These are phyloP conservation scores for Agriopis leucophaearia DNA, from an alignment of 2,888 invertebrate species.

Conservation along the genomic window DNA sequence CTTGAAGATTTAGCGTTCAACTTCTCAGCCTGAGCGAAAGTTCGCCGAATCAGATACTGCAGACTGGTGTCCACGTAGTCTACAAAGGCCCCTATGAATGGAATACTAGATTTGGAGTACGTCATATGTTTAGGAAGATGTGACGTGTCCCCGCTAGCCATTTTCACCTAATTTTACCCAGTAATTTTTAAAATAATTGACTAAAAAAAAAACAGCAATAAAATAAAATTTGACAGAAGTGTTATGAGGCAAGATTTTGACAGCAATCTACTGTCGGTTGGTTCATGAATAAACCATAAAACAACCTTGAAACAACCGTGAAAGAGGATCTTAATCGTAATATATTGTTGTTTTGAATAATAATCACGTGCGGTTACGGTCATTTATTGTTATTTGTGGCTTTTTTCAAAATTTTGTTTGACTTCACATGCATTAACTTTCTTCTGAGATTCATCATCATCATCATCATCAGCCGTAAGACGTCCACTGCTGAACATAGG, in stretches of 20 bases:
- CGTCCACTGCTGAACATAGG: no score
- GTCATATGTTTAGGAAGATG: conserved; percentile 63
- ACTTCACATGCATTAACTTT: no score
- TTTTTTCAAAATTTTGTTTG: no score
- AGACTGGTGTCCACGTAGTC: conserved; percentile 73
- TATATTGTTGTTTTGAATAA: no score
- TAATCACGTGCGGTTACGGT: no score
- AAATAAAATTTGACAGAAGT: conserved; percentile 2
- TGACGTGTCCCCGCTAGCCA: conserved; percentile 57
- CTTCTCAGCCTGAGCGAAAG: conserved; percentile 65
- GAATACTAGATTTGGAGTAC: conserved; percentile 68
- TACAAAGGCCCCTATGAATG: conserved; percentile 70
- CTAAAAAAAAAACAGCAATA: neutral
- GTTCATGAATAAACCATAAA: neutral
- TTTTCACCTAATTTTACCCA: conserved; percentile 26
- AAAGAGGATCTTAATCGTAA: no score
- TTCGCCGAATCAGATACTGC: conserved; percentile 63
- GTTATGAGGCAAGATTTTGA: neutral
- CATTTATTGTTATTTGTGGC: no score
- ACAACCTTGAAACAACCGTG: neutral
- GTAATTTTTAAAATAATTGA: conserved; percentile 4
- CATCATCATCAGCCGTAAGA: no score
- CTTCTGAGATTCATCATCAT: no score
- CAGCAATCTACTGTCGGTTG: neutral
- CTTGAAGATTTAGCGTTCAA: conserved; percentile 59